Evolutionary conservation across 1,140 invertebrate genomes (phyloP).

Genomic region (Apis dorsata): DNA sequence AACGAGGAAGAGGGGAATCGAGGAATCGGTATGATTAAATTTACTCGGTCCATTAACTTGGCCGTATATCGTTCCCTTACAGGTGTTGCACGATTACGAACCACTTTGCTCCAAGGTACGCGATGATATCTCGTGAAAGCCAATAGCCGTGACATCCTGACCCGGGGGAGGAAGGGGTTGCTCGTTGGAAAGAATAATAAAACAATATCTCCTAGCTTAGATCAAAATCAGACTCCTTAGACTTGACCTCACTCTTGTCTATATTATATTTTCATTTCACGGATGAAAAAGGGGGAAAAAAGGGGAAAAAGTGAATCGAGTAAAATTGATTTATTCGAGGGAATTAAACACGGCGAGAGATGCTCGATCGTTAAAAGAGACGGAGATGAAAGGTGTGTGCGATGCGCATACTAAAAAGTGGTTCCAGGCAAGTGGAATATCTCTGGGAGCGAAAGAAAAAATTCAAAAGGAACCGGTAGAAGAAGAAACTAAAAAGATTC

Average conservation of each 20-base stretch:
- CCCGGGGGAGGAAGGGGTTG: not conserved
- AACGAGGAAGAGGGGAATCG: no score
- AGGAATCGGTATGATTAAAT: constrained; percentile 10
- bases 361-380: not conserved
- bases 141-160: constrained; percentile 40
- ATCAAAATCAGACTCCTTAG: not conserved
- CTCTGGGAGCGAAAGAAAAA: not conserved
- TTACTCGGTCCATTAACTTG: constrained; percentile 3
- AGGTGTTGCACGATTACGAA: constrained; percentile 60
- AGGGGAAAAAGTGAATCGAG: no score
- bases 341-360: no score
- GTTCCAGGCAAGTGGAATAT: not conserved
- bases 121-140: constrained; percentile 6
- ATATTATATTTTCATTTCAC: no score
- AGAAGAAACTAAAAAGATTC: no score
- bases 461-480: not conserved
- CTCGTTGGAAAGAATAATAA: not conserved
- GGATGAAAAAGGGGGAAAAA: no score
- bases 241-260: no score
- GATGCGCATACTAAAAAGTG: not conserved
- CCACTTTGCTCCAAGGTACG: constrained; percentile 63
- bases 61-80: constrained; percentile 28
- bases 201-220: no score
- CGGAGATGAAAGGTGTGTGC: not conserved
- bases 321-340: not conserved